A percentile compares a stretch with the other conserved stretches of the same genome.
These are phyloP conservation scores for Ligdia adustata DNA, from an alignment of 2,888 invertebrate genomes.

Conservation along the genomic window DNA sequence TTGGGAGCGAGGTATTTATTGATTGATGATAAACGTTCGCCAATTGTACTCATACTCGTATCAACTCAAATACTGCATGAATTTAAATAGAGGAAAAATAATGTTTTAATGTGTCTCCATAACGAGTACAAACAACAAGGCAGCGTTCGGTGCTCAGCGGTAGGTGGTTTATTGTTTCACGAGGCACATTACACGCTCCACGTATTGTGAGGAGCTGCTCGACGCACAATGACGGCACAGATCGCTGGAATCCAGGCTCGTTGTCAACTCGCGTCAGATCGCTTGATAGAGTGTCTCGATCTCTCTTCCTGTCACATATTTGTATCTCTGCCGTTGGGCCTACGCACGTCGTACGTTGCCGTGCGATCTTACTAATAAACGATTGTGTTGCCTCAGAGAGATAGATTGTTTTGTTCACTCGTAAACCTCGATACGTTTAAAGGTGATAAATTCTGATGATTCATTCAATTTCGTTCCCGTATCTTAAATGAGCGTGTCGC, in stretches of 20 bases:
- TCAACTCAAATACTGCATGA: no score
- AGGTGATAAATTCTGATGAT: constrained; percentile 30
- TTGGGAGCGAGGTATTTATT: no score
- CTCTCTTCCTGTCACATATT: constrained; percentile 70
- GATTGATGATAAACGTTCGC: no score
- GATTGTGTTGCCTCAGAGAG: constrained; percentile 33
- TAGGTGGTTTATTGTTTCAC: constrained; percentile 81
- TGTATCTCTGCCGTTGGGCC: constrained; percentile 44
- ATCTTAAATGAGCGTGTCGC: constrained; percentile 2
- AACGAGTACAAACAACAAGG: constrained; percentile 20
- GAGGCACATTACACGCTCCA: constrained; percentile 61
- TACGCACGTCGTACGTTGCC: constrained; percentile 38
- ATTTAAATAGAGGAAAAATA: no score
- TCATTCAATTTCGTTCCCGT: constrained; percentile 35
- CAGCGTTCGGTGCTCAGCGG: no score
- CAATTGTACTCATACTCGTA: no score
- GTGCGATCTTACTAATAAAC: constrained; percentile 34
- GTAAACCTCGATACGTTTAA: constrained; percentile 31
- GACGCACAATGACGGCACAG: constrained; percentile 63
- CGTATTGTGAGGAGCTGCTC: constrained; percentile 54
- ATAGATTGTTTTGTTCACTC: constrained; percentile 39
- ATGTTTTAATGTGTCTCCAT: not conserved
- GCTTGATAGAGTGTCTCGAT: constrained; percentile 66
- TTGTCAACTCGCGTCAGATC: constrained; percentile 62
- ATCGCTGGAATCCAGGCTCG: constrained; percentile 62